These are phyloP conservation scores for Petrocephalus microphthalmus DNA, from an alignment of 2,113 vertebrate genomes.

Conservation along the genomic window DNA sequence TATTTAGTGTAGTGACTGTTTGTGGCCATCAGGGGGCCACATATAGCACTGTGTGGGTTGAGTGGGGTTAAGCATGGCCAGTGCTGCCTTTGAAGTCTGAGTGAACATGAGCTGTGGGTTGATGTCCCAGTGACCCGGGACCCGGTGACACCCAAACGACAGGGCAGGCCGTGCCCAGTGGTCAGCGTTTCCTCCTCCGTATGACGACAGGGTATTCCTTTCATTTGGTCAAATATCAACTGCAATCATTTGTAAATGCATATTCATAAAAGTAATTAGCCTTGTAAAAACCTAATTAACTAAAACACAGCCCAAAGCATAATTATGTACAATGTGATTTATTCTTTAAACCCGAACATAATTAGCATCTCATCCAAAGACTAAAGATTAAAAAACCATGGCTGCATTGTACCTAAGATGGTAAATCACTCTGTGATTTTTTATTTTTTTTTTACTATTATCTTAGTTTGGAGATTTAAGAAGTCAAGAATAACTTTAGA, in stretches of 20 bases:
- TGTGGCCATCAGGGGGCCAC: not conserved
- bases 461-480: not conserved
- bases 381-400: not conserved
- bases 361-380: not conserved
- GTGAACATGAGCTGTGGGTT: not conserved
- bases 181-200: not conserved
- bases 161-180: not conserved
- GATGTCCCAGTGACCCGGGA: not conserved
- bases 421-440: not conserved
- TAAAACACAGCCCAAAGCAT: conserved; percentile 12
- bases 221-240: not conserved
- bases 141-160: not conserved
- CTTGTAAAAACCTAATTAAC: conserved; percentile 10
- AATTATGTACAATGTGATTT: not conserved
- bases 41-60: not conserved
- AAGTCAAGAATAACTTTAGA: not conserved
- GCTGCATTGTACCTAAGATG: not conserved
- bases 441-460: not conserved
- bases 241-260: not conserved
- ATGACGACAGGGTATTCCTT: not conserved
- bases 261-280: conserved; percentile 13
- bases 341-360: not conserved
- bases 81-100: not conserved
- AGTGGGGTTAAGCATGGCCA: too few species aligned
- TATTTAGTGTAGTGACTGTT: not conserved